These are phyloP conservation scores for Papilio helenus DNA, from an alignment of 1,140 invertebrate species.

Conservation along the genomic window DNA sequence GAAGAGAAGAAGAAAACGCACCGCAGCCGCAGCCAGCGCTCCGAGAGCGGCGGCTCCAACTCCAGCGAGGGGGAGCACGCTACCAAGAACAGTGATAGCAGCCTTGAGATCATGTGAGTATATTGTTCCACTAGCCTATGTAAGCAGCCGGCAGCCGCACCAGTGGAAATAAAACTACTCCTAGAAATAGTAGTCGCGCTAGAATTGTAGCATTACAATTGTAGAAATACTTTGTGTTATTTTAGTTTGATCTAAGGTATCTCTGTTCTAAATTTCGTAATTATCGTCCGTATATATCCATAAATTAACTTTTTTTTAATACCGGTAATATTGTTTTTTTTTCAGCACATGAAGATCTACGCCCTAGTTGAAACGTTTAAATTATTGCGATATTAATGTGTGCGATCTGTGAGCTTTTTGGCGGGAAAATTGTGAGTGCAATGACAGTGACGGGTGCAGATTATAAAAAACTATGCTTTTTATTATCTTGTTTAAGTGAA, in stretches of 20 bases:
- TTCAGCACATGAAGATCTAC: conserved; percentile 53
- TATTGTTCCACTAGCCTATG: too few relatives aligned
- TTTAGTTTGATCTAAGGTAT: too few relatives aligned
- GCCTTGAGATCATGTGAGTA: conserved; percentile 87
- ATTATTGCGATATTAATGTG: neutral
- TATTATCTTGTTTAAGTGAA: conserved; percentile 6
- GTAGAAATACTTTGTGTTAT: too few relatives aligned
- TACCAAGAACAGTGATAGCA: conserved; percentile 88
- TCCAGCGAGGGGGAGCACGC: conserved; percentile 87
- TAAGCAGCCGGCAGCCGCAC: too few relatives aligned
- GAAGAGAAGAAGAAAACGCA: conserved; percentile 68
- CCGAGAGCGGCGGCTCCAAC: conserved; percentile 83
- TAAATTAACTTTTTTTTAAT: neutral
- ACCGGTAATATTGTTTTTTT: conserved; percentile 33
- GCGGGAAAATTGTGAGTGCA: conserved; percentile 15
- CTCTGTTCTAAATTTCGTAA: too few relatives aligned
- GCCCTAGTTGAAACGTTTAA: neutral
- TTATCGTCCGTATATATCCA: too few relatives aligned
- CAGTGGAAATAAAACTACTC: too few relatives aligned
- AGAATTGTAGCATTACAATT: too few relatives aligned
- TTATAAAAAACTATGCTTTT: conserved; percentile 30
- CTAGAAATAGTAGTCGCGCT: too few relatives aligned
- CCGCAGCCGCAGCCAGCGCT: conserved; percentile 68
- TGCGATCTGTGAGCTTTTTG: neutral
- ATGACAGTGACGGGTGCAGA: neutral